Conservation (phyloP, 2,797 vertebrate genomes). For the Sebastes itinus region DNA sequence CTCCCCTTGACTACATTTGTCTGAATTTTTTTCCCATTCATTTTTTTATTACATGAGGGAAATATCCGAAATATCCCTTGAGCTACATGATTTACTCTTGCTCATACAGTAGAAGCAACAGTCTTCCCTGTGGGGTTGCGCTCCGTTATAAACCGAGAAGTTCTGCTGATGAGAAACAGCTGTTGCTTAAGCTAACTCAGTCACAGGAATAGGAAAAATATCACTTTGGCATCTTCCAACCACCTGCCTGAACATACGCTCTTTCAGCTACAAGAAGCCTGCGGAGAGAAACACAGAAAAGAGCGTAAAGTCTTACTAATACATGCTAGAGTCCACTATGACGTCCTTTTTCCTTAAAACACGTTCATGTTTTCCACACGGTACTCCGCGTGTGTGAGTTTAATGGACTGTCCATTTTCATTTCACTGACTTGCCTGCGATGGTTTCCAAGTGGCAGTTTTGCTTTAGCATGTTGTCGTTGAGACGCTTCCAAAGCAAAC, state of each 20-base stretch:
- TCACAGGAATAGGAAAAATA: slow-evolving; percentile 53
- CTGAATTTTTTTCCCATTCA: slow-evolving; percentile 15
- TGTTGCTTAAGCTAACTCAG: slow-evolving; percentile 48
- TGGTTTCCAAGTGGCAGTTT: slow-evolving; percentile 70
- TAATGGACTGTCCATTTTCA: slow-evolving; percentile 67
- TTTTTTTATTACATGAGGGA: slow-evolving; percentile 31
- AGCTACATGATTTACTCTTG: slow-evolving; percentile 49
- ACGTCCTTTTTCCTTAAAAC: slow-evolving; percentile 54
- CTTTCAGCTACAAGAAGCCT: slow-evolving; percentile 19
- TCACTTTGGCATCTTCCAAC: slow-evolving; percentile 46
- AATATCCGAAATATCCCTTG: slow-evolving; percentile 36
- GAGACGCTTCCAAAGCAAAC: slow-evolving; percentile 79
- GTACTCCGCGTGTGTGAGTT: slow-evolving; percentile 41
- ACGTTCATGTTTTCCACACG: slow-evolving; percentile 62
- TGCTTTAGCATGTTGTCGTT: slow-evolving; percentile 64
- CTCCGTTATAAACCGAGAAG: slow-evolving; percentile 54
- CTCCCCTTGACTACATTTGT: slow-evolving; percentile 24
- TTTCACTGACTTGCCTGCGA: slow-evolving; percentile 54
- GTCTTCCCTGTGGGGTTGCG: slow-evolving; percentile 42
- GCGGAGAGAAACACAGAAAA: slow-evolving; percentile 29
- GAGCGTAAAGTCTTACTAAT: slow-evolving; percentile 37
- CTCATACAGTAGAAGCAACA: slow-evolving; percentile 48
- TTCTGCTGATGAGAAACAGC: slow-evolving; percentile 73
- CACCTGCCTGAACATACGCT: slow-evolving; percentile 61
- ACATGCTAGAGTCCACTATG: slow-evolving; percentile 37